Evolutionary conservation across 1,140 invertebrate species (phyloP), one percentile per base, ranked within the genome.

Genomic region (Aphelinus certus): DNA sequence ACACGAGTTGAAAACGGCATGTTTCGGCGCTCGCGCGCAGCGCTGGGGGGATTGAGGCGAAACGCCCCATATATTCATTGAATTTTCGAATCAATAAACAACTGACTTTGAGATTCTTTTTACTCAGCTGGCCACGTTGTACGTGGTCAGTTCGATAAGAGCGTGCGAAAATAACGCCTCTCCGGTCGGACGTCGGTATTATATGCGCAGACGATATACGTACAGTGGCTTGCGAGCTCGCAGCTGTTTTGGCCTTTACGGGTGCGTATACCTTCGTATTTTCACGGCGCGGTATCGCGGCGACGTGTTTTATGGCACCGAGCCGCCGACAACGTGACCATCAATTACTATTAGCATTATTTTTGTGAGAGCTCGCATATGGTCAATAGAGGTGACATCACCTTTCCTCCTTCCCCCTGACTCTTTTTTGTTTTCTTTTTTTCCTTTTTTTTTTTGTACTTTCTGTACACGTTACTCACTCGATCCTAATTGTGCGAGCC

Each of bases 281-380:
- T 62, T 51, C 66, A 63, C 49, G 53, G 56, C 26, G 58, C 48
- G 45, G 58, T 48, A 57, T 45, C 7, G 7, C 51, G 67, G 42
- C 61, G 42, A 47, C 26, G 53, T 71, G 51, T 71, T 70, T 65
- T 71, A 69, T 55, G 55, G 73, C 55, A 26, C 9, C 51, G 47
- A 53, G 2, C 73, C 9, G 7, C 46, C 51, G 51, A 26, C 26
- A 26, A 26, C 53, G 53, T 42, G 65, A 5, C 62, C 62, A 75
- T 75, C 73, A 75, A 75, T 75, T 75, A 66, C 73, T 45, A 75
- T 75, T 75, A 75, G 69, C 68, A 71, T 64, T 48, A 63, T 51
- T 46, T 68, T 69, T 70, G 67, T 75, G 61, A 70, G 62, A 58
- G 66, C 53, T 70, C 68, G 55, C 73, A 75, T 66, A 66, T 66